phyloP scores from a whole-genome alignment of 2,113 vertebrate species.

The Caloenas nicobarica region DNA sequence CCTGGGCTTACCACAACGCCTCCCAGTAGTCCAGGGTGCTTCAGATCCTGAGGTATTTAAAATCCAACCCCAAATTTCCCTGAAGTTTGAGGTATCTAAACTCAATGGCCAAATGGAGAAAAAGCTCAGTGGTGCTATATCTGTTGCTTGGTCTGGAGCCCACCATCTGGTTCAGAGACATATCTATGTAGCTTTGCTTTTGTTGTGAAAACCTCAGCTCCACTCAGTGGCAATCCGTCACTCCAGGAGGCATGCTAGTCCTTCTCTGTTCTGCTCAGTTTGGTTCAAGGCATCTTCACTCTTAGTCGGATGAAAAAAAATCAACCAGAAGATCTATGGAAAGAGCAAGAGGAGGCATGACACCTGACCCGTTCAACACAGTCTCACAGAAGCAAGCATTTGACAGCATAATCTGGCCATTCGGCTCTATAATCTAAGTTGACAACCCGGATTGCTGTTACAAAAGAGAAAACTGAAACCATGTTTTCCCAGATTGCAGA shows the following conservation, averaged over 20 bases:
- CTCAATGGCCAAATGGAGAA: neutral
- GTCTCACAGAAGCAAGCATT: neutral
- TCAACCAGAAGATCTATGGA: neutral
- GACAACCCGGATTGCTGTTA: neutral
- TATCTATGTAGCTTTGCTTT: neutral
- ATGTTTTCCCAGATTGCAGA: neutral
- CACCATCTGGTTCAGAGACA: neutral
- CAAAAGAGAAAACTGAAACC: constrained; percentile 31
- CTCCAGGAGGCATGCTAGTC: neutral
- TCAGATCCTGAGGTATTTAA: neutral
- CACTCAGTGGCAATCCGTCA: neutral
- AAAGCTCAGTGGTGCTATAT: neutral
- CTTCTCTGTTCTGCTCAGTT: neutral
- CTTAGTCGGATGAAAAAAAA: neutral
- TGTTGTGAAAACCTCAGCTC: neutral
- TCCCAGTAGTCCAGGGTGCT: neutral
- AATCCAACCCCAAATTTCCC: neutral
- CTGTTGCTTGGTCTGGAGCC: neutral
- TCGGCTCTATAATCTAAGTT: neutral
- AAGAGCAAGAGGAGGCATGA: neutral
- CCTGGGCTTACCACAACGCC: neutral
- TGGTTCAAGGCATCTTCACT: neutral
- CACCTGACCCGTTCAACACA: neutral
- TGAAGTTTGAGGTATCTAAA: neutral
- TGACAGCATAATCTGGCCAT: neutral